A percentile compares a stretch with the other conserved stretches of the same genome.
These are phyloP conservation scores for Neostethus bicornis DNA, from an alignment of 2,797 vertebrate genomes.

Conservation along the genomic window DNA sequence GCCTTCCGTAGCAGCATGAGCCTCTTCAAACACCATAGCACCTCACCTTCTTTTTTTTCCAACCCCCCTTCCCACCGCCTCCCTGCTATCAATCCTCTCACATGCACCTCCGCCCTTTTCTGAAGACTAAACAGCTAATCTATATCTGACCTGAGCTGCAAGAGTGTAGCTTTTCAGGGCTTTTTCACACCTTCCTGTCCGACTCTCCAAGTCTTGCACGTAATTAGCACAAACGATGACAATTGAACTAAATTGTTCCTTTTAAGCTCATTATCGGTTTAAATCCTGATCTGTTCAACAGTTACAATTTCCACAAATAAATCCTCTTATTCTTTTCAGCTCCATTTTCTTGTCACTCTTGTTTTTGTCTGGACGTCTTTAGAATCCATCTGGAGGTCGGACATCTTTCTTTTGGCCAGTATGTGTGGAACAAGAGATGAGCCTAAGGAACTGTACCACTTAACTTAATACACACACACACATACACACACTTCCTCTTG, in stretches of 20 bases:
- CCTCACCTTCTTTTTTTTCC: slow-evolving; percentile 7
- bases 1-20: slow-evolving; percentile 47
- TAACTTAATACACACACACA: not conserved
- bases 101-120: slow-evolving; percentile 15
- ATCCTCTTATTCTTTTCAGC: not conserved
- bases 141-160: slow-evolving; percentile 51
- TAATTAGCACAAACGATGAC: slow-evolving; percentile 21
- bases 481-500: slow-evolving; percentile 5
- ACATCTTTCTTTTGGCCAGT: not conserved
- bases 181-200: slow-evolving; percentile 25
- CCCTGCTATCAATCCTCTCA: slow-evolving; percentile 31
- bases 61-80: too few species aligned
- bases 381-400: slow-evolving; percentile 2
- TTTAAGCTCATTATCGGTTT: slow-evolving; percentile 34
- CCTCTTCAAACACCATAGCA: slow-evolving; percentile 53
- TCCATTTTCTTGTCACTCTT: slow-evolving; percentile 9
- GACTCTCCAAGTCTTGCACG: slow-evolving; percentile 5
- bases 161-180: slow-evolving; percentile 24
- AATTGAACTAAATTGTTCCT: slow-evolving; percentile 26
- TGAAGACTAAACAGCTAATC: slow-evolving; percentile 58
- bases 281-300: slow-evolving; percentile 17
- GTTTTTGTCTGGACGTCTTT: slow-evolving; percentile 14
- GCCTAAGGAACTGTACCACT: slow-evolving; percentile 8
- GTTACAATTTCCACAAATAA: not conserved
- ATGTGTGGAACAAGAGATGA: slow-evolving; percentile 7